Evolutionary conservation across 2,797 vertebrate species (phyloP).

Genomic region (Avahi laniger): DNA sequence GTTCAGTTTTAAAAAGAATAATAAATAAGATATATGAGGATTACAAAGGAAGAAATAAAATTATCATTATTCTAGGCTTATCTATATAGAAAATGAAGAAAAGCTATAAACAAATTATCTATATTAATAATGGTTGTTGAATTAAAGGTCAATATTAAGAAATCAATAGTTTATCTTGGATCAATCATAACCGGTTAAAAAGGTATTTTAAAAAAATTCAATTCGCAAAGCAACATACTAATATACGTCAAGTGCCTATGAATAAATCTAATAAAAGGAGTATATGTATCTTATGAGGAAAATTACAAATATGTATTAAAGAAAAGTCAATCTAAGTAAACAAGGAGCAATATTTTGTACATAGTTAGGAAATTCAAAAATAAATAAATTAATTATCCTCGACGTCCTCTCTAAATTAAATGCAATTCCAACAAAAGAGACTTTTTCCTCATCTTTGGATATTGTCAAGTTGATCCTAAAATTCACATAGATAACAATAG

Average conservation of each 20-base stretch:
- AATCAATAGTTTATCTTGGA: background rate
- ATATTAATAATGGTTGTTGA: background rate
- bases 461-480: background rate
- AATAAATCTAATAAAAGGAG: background rate
- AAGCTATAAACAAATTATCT: background rate
- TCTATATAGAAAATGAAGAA: background rate
- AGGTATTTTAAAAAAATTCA: background rate
- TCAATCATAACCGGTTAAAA: background rate
- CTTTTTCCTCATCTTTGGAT: background rate
- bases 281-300: background rate
- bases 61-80: background rate
- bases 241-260: background rate
- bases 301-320: background rate
- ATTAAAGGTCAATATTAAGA: background rate
- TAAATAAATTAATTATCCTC: background rate
- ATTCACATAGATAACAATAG: background rate
- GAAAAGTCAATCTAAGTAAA: background rate
- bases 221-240: background rate
- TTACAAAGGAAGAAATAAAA: constrained; percentile 2
- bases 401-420: background rate
- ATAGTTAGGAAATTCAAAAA: background rate
- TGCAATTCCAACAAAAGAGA: background rate
- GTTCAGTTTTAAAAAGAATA: background rate
- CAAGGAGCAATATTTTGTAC: background rate
- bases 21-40: background rate